Conservation (phyloP, 2,888 invertebrate species). For the Cataglyphis albicans region DNA sequence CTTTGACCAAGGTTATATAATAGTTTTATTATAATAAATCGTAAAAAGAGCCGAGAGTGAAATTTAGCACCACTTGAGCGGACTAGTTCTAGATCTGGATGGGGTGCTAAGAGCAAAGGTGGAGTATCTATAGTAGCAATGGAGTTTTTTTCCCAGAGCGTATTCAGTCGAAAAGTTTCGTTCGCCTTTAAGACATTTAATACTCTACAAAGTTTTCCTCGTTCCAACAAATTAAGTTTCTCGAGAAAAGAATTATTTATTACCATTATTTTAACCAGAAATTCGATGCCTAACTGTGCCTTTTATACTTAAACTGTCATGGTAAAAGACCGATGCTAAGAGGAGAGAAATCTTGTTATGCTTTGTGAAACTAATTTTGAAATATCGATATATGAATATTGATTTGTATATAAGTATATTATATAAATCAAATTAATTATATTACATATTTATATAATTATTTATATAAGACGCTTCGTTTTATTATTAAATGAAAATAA, state of each 20-base stretch:
- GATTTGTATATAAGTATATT: neutral
- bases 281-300: constrained; percentile 39
- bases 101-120: constrained; percentile 59
- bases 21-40: constrained; percentile 13
- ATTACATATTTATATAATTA: neutral
- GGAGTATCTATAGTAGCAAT: constrained; percentile 65
- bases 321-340: constrained; percentile 7
- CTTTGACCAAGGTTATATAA: neutral
- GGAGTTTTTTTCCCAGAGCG: constrained; percentile 61
- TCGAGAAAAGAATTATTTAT: constrained; percentile 20
- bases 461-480: neutral
- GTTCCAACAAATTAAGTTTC: constrained; percentile 67
- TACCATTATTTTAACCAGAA: constrained; percentile 18
- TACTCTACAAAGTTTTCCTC: constrained; percentile 68
- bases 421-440: neutral
- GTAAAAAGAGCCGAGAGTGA: neutral
- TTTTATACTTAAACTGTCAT: constrained; percentile 15
- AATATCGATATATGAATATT: neutral
- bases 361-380: constrained; percentile 1
- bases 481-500: neutral
- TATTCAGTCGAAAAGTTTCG: constrained; percentile 62
- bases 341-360: neutral
- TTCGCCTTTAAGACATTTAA: constrained; percentile 32
- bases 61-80: constrained; percentile 43
- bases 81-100: constrained; percentile 21